Evolutionary conservation across 2,888 invertebrate species (phyloP), one percentile per base, ranked within the genome.

Genomic region (Agonopterix subpropinquella): DNA sequence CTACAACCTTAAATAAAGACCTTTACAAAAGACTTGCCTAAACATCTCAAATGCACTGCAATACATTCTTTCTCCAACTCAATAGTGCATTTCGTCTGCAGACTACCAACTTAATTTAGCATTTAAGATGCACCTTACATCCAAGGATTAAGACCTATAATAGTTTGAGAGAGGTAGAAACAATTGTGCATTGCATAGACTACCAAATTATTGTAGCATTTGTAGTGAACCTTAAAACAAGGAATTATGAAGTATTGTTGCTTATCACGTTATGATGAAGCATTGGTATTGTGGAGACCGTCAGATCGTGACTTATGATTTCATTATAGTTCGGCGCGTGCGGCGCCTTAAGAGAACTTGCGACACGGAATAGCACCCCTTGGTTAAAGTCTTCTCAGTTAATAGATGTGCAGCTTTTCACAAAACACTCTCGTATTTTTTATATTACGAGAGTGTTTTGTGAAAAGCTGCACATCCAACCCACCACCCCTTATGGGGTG

Each of bases 251-350:
- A n/a, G n/a, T 10, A 39, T 39, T n/a, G 10, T 11, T n/a, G 39
- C n/a, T 39, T 39, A 62, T 68, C 56, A 59, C 41, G 42, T 28
- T 28, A 11, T 8, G 44, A 11, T 11, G 18, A 13, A 4, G 11
- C 13, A 28, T 5, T 13, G 13, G 36, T 45, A 2, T 11, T 59
- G 59, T 55, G 56, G 57, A 61, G 55, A 59, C 59, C 56, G 66
- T 57, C 52, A 64, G 68, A 71, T 78, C 80, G 80, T 80, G 80
- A 80, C 77, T 80, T 74, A 72, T 65, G 72, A 71, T 79, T 80
- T 77, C 75, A 75, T 77, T 78, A 74, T 56, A 53, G 59, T 52
- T 51, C 61, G 60, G 70, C 76, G 74, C 77, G 75, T 73, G 76
- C 73, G 69, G 65, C 55, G 64, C 52, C 57, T 56, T 57, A 53